A percentile compares a stretch with the other conserved stretches of the same genome.
Conservation (phyloP, 2,113 vertebrate genomes). For the Willisornis vidua region DNA sequence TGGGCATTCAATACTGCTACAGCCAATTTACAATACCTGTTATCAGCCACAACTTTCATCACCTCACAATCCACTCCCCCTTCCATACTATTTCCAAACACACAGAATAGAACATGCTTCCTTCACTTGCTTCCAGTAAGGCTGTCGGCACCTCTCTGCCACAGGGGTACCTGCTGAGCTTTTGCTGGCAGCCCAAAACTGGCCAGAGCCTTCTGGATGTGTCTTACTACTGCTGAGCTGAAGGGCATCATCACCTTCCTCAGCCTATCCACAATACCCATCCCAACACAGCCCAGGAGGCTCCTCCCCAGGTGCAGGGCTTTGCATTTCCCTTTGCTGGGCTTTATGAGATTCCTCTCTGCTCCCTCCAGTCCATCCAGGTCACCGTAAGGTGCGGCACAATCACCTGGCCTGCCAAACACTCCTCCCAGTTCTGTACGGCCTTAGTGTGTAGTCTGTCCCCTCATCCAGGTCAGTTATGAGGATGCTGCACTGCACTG, state of each 20-base stretch:
- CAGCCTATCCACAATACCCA: background rate
- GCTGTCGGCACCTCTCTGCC: background rate
- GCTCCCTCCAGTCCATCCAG: background rate
- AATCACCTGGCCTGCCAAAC: background rate
- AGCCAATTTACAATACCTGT: background rate
- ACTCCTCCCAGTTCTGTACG: background rate
- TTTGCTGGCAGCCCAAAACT: background rate
- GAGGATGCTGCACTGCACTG: accelerated
- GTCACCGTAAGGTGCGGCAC: background rate
- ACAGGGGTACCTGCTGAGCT: background rate
- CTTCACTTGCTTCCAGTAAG: background rate
- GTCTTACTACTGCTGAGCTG: background rate
- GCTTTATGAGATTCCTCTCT: background rate
- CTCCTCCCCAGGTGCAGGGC: background rate
- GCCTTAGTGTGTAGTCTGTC: background rate
- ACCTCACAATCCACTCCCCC: background rate
- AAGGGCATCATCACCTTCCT: background rate
- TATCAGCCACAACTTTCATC: background rate
- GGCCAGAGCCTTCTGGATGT: background rate
- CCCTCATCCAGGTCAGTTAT: background rate
- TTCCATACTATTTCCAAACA: background rate
- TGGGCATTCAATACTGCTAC: background rate
- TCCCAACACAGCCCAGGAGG: background rate
- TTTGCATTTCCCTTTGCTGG: background rate
- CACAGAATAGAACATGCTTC: background rate